Conservation (phyloP, 2,797 vertebrate genomes). For the Bradypodion pumilum region DNA sequence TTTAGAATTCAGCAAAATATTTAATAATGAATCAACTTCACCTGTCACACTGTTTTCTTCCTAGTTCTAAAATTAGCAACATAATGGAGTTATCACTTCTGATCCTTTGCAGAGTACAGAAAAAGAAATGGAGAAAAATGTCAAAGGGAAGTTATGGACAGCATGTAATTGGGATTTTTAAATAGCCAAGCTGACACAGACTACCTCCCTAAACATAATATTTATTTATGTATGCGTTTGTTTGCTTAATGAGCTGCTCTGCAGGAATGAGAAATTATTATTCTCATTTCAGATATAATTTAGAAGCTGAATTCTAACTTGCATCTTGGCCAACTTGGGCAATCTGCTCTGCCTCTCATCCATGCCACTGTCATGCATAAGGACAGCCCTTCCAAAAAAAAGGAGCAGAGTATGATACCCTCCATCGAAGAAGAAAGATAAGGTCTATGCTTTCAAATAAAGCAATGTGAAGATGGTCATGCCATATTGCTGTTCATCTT, state of each 20-base stretch:
- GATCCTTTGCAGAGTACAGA: constrained; percentile 16
- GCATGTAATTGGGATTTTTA: not conserved
- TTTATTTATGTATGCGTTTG: not conserved
- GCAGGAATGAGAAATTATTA: not conserved
- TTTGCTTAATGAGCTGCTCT: not conserved
- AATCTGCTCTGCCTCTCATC: too few species aligned
- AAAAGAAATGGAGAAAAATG: constrained; percentile 38
- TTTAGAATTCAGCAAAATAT: constrained; percentile 43
- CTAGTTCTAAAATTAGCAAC: constrained; percentile 35
- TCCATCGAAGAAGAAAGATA: too few species aligned
- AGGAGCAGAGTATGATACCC: too few species aligned
- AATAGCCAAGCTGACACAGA: constrained; percentile 7
- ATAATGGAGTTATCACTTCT: constrained; percentile 13
- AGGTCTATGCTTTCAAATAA: too few species aligned
- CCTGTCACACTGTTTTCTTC: constrained; percentile 38
- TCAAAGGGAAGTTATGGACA: constrained; percentile 19
- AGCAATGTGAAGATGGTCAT: too few species aligned
- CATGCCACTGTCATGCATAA: too few species aligned
- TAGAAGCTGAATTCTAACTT: not conserved
- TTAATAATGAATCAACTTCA: constrained; percentile 44
- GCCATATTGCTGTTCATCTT: too few species aligned
- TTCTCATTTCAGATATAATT: constrained; percentile 13
- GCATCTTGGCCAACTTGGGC: too few species aligned
- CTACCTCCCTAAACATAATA: not conserved
- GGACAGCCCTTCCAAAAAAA: too few species aligned